phyloP scores from a whole-genome alignment of 1,140 invertebrate genomes.

The Saxidomus purpurata region DNA sequence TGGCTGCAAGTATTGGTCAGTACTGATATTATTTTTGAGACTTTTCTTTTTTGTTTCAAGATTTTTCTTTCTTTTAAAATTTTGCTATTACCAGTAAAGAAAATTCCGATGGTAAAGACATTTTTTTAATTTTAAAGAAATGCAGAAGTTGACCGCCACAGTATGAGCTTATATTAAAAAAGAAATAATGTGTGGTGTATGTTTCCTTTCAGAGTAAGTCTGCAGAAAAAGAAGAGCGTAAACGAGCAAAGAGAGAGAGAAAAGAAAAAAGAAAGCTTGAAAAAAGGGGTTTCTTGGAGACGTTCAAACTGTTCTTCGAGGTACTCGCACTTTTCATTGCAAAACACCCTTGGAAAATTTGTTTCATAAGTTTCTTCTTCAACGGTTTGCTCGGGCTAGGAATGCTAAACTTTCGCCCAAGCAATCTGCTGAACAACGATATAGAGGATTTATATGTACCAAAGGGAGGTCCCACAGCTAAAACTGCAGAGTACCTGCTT shows the following conservation, averaged over 20 bases:
- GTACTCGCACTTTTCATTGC: not conserved
- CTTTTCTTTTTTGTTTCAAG: too few relatives aligned
- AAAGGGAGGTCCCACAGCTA: not conserved
- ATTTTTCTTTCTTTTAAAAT: too few relatives aligned
- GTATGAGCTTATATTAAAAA: too few relatives aligned
- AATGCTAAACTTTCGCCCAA: not conserved
- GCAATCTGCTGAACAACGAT: slow-evolving; percentile 40
- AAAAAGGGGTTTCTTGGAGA: not conserved
- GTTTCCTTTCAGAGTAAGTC: not conserved
- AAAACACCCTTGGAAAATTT: slow-evolving; percentile 32
- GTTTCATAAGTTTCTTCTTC: slow-evolving; percentile 7
- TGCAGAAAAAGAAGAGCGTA: not conserved
- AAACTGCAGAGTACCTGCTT: not conserved
- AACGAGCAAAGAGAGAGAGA: not conserved
- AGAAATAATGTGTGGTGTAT: not conserved
- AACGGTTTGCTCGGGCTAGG: slow-evolving; percentile 42
- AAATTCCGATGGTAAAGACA: too few relatives aligned
- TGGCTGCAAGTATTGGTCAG: too few relatives aligned
- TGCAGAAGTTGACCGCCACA: too few relatives aligned
- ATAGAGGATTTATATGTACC: slow-evolving; percentile 50
- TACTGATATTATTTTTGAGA: too few relatives aligned
- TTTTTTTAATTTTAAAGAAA: too few relatives aligned
- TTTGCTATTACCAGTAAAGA: too few relatives aligned
- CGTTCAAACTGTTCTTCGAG: not conserved
- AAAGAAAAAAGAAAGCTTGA: not conserved